Evolutionary conservation across 2,113 vertebrate genomes (phyloP).

Genomic region (Zingel zingel): DNA sequence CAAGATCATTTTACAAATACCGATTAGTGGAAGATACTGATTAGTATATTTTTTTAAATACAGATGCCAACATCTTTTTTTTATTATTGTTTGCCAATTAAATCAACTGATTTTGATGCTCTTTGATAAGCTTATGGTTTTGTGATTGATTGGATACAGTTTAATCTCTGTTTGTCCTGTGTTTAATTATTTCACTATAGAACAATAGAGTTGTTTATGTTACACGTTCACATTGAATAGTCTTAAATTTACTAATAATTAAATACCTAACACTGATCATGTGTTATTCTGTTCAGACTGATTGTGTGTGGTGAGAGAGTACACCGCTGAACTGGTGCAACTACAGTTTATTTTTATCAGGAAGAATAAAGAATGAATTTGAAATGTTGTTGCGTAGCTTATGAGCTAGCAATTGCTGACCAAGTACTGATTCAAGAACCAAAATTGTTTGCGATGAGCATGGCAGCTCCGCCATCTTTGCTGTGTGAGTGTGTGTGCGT

Average conservation of each 20-base stretch:
- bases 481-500: no score
- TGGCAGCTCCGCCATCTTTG: no score
- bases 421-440: neutral
- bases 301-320: no score
- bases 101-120: neutral
- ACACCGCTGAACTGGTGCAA: no score
- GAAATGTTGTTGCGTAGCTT: no score
- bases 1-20: conserved; percentile 29
- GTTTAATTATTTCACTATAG: neutral
- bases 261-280: neutral
- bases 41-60: neutral
- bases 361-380: no score
- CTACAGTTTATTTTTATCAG: no score
- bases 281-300: neutral
- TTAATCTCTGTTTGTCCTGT: neutral
- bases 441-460: no score
- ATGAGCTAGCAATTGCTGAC: no score
- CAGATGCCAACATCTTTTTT: neutral
- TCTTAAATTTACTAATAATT: neutral
- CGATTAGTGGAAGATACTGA: neutral
- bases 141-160: neutral
- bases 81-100: neutral
- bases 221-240: neutral
- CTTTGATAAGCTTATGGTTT: neutral
- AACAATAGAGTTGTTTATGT: neutral